Percentiles rank a stretch among this genome's conserved stretches.
These are phyloP conservation scores for Drosophila erecta DNA, from an alignment of 1,140 invertebrate species.

Conservation along the genomic window DNA sequence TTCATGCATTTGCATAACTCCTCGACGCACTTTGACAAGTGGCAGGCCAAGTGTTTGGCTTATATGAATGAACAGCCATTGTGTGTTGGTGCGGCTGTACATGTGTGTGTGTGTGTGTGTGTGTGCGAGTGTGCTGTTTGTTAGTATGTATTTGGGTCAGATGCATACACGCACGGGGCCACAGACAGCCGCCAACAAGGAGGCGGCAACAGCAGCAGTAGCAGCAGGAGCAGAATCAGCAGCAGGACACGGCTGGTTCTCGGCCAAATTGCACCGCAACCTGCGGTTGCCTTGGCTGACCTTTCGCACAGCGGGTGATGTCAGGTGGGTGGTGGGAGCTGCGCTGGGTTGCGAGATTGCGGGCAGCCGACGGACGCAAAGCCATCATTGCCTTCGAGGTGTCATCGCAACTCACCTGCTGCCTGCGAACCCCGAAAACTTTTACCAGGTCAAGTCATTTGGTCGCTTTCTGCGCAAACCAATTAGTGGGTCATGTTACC, in stretches of 20 bases:
- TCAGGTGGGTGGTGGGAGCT: slow-evolving; percentile 3
- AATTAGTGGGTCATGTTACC: slow-evolving; percentile 77
- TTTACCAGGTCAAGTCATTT: slow-evolving; percentile 74
- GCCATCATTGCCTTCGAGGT: slow-evolving; percentile 50
- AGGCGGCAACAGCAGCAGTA: slow-evolving; percentile 31
- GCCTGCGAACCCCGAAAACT: slow-evolving; percentile 47
- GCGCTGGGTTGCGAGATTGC: background rate
- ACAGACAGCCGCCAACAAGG: slow-evolving; percentile 46
- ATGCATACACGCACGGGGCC: slow-evolving; percentile 50
- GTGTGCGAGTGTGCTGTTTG: slow-evolving; percentile 15
- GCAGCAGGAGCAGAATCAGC: slow-evolving; percentile 27
- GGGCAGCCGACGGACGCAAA: background rate
- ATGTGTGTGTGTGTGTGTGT: slow-evolving; percentile 10
- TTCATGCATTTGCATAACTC: slow-evolving; percentile 77
- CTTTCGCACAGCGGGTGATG: slow-evolving; percentile 57
- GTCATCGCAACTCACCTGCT: slow-evolving; percentile 58
- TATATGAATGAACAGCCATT: slow-evolving; percentile 47
- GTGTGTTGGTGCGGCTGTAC: slow-evolving; percentile 9
- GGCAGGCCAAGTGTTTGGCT: slow-evolving; percentile 54
- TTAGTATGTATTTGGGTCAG: slow-evolving; percentile 73
- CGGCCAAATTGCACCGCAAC: slow-evolving; percentile 57
- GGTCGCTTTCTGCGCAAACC: slow-evolving; percentile 47
- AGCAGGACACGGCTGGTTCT: slow-evolving; percentile 50
- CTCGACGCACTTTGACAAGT: slow-evolving; percentile 78
- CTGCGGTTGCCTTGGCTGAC: slow-evolving; percentile 72